Evolutionary conservation across 2,888 invertebrate species (phyloP).

Genomic region (Phrixothrix hirtus): DNA sequence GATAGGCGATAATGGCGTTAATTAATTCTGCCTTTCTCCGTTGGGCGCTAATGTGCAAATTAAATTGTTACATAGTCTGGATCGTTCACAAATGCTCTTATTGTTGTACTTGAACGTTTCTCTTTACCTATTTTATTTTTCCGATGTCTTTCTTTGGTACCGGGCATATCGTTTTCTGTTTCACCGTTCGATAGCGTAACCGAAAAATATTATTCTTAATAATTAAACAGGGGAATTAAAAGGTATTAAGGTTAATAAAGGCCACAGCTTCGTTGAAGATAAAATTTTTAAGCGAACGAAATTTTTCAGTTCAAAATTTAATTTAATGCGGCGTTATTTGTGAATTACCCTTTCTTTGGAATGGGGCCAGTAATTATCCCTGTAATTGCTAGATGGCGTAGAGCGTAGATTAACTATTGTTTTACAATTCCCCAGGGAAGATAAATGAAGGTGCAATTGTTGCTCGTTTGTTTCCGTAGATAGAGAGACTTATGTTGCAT

Average conservation of each 20-base stretch:
- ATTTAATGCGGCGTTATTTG: conserved; percentile 13
- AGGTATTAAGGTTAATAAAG: no score
- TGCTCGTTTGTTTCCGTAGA: conserved; percentile 54
- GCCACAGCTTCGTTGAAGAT: no score
- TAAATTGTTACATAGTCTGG: conserved; percentile 58
- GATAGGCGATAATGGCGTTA: conserved; percentile 60
- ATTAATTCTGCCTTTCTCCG: conserved; percentile 59
- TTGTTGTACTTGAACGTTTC: conserved; percentile 7
- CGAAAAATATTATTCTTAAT: no score
- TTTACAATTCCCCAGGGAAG: conserved; percentile 52
- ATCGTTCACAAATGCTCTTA: conserved; percentile 46
- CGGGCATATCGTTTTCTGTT: conserved; percentile 51
- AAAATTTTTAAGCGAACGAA: no score
- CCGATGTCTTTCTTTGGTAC: conserved; percentile 31
- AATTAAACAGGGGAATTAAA: background rate
- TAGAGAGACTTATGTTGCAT: conserved; percentile 51
- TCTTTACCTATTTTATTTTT: no score
- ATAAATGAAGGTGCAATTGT: conserved; percentile 55
- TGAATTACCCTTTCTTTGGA: conserved; percentile 28
- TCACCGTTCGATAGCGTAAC: conserved; percentile 56
- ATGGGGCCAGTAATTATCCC: conserved; percentile 51
- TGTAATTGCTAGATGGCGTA: conserved; percentile 55
- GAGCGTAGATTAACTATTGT: conserved; percentile 55
- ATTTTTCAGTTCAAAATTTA: no score
- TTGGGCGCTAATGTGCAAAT: conserved; percentile 58